These are phyloP conservation scores for Pseudomyrmex concolor DNA, from an alignment of 1,140 invertebrate genomes.

Conservation along the genomic window DNA sequence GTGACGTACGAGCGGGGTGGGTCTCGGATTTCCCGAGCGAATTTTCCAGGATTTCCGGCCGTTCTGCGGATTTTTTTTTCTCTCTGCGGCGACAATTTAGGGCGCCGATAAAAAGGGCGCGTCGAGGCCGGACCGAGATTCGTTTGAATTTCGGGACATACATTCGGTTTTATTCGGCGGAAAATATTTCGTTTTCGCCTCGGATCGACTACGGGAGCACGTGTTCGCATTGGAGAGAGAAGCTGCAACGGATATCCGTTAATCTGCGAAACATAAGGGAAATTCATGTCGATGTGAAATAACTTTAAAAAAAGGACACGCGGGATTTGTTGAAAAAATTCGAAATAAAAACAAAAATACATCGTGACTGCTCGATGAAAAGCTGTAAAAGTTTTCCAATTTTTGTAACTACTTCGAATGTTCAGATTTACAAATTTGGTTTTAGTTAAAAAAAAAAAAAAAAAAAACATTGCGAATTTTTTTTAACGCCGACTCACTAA, in stretches of 20 bases:
- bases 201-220: slow-evolving; percentile 7
- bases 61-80: slow-evolving; percentile 25
- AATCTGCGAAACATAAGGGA: slow-evolving; percentile 37
- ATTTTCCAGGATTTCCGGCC: slow-evolving; percentile 41
- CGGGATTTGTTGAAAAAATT: not conserved
- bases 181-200: slow-evolving; percentile 17
- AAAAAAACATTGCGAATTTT: too few species aligned
- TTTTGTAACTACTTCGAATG: not conserved
- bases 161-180: slow-evolving; percentile 27
- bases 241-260: slow-evolving; percentile 4
- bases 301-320: slow-evolving; percentile 7
- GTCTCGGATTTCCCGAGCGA: slow-evolving; percentile 43
- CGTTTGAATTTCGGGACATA: slow-evolving; percentile 39
- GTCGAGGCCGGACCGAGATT: not conserved
- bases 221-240: slow-evolving; percentile 4
- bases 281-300: slow-evolving; percentile 34
- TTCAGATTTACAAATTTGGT: not conserved
- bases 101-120: slow-evolving; percentile 30
- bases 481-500: too few species aligned
- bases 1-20: slow-evolving; percentile 10
- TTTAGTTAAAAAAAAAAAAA: too few species aligned
- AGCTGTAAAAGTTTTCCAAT: too few species aligned
- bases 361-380: not conserved
- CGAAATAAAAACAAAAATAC: slow-evolving; percentile 36
- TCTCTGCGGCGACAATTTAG: slow-evolving; percentile 42